Percentiles rank a stretch among this genome's conserved stretches.
These are phyloP conservation scores for Eulemur macaco DNA, from an alignment of 2,113 vertebrate genomes.

Conservation along the genomic window DNA sequence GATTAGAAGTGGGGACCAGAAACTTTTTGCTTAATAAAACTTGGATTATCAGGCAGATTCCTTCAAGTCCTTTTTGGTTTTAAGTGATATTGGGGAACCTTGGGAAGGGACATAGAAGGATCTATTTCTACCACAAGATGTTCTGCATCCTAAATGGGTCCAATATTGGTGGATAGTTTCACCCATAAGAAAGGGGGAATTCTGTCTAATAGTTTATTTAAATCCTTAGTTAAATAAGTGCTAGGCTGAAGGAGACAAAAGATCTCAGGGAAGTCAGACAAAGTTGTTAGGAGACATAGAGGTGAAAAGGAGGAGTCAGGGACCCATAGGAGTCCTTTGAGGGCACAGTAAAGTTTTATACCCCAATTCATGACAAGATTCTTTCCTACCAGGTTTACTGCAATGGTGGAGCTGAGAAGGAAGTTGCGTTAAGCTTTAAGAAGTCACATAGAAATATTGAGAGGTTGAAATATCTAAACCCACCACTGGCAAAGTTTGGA, in stretches of 20 bases:
- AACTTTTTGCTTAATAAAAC: neutral
- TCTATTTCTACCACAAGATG: neutral
- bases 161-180: neutral
- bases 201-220: neutral
- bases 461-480: no score
- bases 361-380: no score
- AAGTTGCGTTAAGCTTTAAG: no score
- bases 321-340: neutral
- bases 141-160: neutral
- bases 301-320: neutral
- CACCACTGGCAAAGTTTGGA: neutral
- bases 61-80: neutral
- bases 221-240: neutral
- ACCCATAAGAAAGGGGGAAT: neutral
- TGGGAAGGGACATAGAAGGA: neutral
- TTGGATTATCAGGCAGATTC: neutral
- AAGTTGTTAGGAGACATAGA: neutral
- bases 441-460: no score
- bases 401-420: no score
- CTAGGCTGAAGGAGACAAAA: no score
- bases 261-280: neutral
- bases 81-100: neutral
- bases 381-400: no score
- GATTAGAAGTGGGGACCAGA: neutral
- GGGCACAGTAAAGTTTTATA: no score